Percentiles rank a stretch among this genome's conserved stretches.
These are phyloP conservation scores for Trematocara caparti DNA, from an alignment of 2,797 vertebrate genomes.

Conservation along the genomic window DNA sequence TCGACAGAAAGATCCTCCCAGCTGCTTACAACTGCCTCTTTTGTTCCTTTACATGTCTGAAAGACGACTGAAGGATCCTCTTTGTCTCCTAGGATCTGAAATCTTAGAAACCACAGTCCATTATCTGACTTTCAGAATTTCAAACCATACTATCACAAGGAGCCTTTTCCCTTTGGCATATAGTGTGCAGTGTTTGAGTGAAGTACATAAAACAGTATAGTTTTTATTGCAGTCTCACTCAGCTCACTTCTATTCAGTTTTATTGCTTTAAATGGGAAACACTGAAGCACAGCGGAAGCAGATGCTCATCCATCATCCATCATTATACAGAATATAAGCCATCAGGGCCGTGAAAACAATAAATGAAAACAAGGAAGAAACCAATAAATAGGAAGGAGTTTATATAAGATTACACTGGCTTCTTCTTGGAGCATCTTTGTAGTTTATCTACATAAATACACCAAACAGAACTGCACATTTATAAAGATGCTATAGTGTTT, in stretches of 20 bases:
- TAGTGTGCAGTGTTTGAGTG: neutral
- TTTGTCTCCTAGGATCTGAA: neutral
- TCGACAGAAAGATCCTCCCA: neutral
- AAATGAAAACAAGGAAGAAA: neutral
- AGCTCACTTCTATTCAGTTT: neutral
- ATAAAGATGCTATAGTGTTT: neutral
- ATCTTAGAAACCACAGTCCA: neutral
- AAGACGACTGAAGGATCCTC: slow-evolving; percentile 3
- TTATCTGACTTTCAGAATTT: neutral
- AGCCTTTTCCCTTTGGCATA: neutral
- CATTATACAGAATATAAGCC: neutral
- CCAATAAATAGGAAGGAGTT: neutral
- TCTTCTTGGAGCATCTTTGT: neutral
- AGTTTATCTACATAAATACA: neutral
- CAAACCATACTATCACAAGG: neutral
- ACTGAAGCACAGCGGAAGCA: neutral
- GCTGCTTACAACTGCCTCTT: neutral
- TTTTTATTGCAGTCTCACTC: neutral
- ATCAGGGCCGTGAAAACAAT: neutral
- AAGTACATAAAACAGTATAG: neutral
- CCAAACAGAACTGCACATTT: neutral
- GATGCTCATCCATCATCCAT: neutral
- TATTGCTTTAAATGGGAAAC: neutral
- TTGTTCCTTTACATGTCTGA: slow-evolving; percentile 1
- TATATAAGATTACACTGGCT: neutral